A percentile compares a stretch with the other conserved stretches of the same genome.
These are phyloP conservation scores for Cotesia glomerata DNA, from an alignment of 1,140 invertebrate species.

Conservation along the genomic window DNA sequence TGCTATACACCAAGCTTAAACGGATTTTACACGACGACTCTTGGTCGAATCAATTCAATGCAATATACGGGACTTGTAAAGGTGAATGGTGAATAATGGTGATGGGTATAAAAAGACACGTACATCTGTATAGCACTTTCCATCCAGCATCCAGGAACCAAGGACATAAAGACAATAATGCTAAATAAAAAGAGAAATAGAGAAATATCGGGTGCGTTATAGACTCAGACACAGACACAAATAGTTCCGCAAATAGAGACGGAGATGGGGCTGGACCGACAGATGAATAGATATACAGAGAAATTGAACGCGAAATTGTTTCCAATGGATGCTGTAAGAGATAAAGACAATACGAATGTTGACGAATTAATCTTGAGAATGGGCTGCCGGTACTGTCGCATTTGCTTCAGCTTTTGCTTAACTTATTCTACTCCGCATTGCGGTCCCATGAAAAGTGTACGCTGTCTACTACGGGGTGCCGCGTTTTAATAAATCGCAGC, in stretches of 20 bases:
- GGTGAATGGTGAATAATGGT: slow-evolving; percentile 16
- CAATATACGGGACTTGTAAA: slow-evolving; percentile 5
- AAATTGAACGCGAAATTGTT: not conserved
- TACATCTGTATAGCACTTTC: not conserved
- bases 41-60: slow-evolving; percentile 22
- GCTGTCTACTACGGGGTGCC: not conserved
- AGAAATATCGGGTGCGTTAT: too few species aligned
- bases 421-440: slow-evolving; percentile 39
- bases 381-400: slow-evolving; percentile 1
- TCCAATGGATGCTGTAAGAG: not conserved
- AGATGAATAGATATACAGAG: too few species aligned
- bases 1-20: not conserved
- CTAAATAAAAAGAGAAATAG: not conserved
- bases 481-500: not conserved
- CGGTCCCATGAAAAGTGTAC: slow-evolving; percentile 31
- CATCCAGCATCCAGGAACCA: too few species aligned
- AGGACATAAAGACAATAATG: not conserved
- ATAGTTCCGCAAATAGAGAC: slow-evolving; percentile 3
- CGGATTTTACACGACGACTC: slow-evolving; percentile 41
- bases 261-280: not conserved
- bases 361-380: slow-evolving; percentile 33
- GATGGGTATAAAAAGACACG: slow-evolving; percentile 9
- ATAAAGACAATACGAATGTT: slow-evolving; percentile 8
- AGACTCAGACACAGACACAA: too few species aligned
- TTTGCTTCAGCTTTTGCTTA: too few species aligned